Evolutionary conservation across 2,113 vertebrate genomes (phyloP).

Genomic region (Nesospiza acunhae): DNA sequence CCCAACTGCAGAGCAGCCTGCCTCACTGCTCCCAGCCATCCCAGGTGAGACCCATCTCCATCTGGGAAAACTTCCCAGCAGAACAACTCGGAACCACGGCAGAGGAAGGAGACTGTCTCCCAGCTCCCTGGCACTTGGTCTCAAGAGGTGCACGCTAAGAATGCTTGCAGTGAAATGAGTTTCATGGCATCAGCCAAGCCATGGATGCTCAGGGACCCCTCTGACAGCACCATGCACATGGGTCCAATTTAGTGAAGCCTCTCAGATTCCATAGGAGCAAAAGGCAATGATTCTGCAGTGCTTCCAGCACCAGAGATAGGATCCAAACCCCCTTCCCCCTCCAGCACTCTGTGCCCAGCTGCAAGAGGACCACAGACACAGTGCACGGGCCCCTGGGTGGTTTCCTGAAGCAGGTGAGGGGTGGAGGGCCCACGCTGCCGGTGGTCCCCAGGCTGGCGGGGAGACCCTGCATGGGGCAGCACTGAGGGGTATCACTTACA

Average conservation of each 20-base stretch:
- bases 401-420: not conserved
- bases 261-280: not conserved
- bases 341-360: rapidly evolving
- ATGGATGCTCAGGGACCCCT: not conserved
- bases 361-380: rapidly evolving
- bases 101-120: not conserved
- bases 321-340: not conserved
- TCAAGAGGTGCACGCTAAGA: not conserved
- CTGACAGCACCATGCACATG: rapidly evolving
- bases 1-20: not conserved
- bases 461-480: not conserved
- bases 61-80: not conserved
- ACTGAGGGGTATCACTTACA: constrained; percentile 5
- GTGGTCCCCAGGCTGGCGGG: not conserved
- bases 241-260: not conserved
- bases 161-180: not conserved
- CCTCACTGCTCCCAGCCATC: not conserved
- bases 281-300: not conserved
- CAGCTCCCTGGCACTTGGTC: not conserved
- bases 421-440: not conserved
- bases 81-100: not conserved
- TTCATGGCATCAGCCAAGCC: not conserved
- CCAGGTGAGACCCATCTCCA: not conserved
- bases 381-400: rapidly evolving
- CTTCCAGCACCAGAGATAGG: not conserved